Evolutionary conservation across 1,140 invertebrate genomes (phyloP), one percentile per base, ranked within the genome.

Genomic region (Heliconius hermathena): DNA sequence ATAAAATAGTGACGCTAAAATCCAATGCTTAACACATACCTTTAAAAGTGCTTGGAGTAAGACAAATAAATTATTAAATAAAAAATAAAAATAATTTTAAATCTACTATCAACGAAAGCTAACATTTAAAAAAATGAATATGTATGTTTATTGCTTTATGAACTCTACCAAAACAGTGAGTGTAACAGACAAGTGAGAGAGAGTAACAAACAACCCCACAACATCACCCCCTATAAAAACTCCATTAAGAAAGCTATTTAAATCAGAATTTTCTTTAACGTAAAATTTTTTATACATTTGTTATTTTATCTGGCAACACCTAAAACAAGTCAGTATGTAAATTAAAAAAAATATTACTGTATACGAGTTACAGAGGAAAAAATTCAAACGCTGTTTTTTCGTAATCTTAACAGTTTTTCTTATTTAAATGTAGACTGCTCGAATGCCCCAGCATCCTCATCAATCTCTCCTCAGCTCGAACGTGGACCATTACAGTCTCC

Each of bases 371-470:
- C 78, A 76, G 81, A 78, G 79, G 85, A 89, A 90, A 60, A 89
- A 85, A 87, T 78, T 87, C 83, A 87, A 90, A 85, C 81, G 84
- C 86, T 89, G 73, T 29, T 86, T 80, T 86, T 87, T 87, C 76
- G 84, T 88, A 90, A 91, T 90, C 86, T 85, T 78, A 76, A 78
- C 85, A 85, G 81, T 87, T 87, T 87, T 89, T 89, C 87, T 89
- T 91, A 90, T 91, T 91, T 90, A 91, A 91, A 92, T 90, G 85
- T 90, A 88, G 87, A 88, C 87, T 87, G 88, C 89, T 87, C 91
- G 89, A 91, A 91, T 89, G 89, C 89, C 89, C 85, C 82, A 88
- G 86, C 87, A 86, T 86, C 87, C 88, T 89, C 91, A 93, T 93
- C 91, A 93, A 93, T 93, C 91, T 93, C 90, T 81, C 86, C 85